phyloP scores from a whole-genome alignment of 2,888 invertebrate genomes.

The Platycheirus rosarum region DNA sequence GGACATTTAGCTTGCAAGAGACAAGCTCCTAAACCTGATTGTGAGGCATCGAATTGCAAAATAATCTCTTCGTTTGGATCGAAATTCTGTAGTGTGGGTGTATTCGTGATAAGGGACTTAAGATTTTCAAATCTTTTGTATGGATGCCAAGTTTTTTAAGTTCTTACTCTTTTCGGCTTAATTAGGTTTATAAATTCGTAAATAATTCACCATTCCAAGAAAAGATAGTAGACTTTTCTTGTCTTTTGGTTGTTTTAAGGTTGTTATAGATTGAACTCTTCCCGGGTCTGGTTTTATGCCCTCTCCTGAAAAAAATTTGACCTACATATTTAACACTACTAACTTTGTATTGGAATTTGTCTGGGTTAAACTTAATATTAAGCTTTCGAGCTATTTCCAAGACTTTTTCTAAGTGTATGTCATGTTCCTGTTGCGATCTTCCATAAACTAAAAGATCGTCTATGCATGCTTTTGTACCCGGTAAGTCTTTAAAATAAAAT shows the following conservation, averaged over 20 bases:
- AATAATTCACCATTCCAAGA: neutral
- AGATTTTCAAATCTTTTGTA: constrained; percentile 7
- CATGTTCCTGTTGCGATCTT: no score
- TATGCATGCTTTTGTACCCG: neutral
- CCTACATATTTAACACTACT: no score
- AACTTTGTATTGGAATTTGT: no score
- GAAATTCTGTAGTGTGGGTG: constrained; percentile 13
- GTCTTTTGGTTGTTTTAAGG: no score
- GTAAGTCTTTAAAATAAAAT: neutral
- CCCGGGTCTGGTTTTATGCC: no score
- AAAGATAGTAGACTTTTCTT: no score
- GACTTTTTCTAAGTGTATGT: no score
- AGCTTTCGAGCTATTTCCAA: no score
- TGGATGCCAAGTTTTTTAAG: neutral
- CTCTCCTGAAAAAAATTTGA: neutral
- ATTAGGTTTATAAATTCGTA: neutral
- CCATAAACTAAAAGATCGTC: no score
- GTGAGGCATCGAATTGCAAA: constrained; percentile 8
- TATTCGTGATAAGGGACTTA: constrained; percentile 1
- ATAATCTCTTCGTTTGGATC: constrained; percentile 9
- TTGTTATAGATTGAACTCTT: no score
- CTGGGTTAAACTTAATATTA: no score
- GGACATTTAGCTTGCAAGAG: constrained; percentile 1
- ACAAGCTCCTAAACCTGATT: constrained; percentile 3
- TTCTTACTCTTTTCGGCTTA: neutral